Evolutionary conservation across 2,113 vertebrate genomes (phyloP).

Genomic region (Brienomyrus brachyistius): DNA sequence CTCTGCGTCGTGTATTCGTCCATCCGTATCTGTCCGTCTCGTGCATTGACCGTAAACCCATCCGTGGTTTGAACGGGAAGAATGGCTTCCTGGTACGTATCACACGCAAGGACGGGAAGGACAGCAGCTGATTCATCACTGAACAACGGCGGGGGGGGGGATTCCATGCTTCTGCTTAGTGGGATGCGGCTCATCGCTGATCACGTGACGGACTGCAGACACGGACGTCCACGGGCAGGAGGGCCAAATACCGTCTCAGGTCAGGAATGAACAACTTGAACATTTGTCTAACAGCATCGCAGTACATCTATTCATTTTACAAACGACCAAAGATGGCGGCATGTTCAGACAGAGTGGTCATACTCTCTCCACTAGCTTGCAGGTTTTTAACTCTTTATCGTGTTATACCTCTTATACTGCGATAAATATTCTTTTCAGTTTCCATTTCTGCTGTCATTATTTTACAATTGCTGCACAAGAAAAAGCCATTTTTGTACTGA

Average conservation of each 20-base stretch:
- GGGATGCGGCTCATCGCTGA: background rate
- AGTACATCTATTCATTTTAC: background rate
- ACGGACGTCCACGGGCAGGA: background rate
- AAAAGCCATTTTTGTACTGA: background rate
- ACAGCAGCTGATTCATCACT: conserved; percentile 1
- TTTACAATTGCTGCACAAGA: background rate
- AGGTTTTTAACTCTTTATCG: background rate
- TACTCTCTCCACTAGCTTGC: background rate
- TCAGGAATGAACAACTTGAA: background rate
- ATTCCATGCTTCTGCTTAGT: background rate
- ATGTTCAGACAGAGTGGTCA: background rate
- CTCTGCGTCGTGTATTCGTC: conserved; percentile 58
- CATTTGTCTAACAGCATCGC: background rate
- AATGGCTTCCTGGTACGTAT: conserved; percentile 23
- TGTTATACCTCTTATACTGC: background rate
- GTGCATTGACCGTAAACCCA: conserved; percentile 51
- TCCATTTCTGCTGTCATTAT: background rate
- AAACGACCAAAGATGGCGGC: background rate
- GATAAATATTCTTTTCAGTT: background rate
- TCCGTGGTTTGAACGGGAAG: conserved; percentile 49
- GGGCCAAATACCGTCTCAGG: background rate
- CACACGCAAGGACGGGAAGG: background rate
- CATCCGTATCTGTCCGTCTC: conserved; percentile 66
- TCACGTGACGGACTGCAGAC: background rate
- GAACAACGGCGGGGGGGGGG: background rate